Conservation (phyloP, 2,888 invertebrate genomes). For the Lydus trimaculatus region DNA sequence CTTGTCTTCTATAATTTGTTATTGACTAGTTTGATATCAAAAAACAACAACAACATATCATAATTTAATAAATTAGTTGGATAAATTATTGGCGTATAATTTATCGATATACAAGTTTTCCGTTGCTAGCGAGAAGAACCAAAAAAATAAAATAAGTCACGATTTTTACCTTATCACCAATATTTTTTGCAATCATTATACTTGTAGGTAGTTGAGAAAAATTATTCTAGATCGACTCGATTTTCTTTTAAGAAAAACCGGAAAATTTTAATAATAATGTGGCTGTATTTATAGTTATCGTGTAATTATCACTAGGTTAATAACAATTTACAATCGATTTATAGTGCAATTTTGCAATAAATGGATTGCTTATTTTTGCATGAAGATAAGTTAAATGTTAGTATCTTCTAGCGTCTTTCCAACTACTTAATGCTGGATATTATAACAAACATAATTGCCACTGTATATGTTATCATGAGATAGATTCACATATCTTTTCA, state of each 20-base stretch:
- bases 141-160: background rate
- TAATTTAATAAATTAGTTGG: constrained; percentile 3
- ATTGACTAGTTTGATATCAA: background rate
- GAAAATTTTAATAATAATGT: background rate
- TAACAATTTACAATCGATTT: constrained; percentile 9
- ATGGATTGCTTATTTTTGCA: background rate
- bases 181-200: background rate
- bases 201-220: background rate
- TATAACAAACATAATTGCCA: background rate
- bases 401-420: background rate
- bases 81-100: constrained; percentile 1
- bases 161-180: background rate
- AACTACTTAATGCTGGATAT: background rate
- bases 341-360: constrained; percentile 9
- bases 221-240: background rate
- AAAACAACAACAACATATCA: constrained; percentile 2
- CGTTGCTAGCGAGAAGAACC: background rate
- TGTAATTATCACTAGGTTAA: constrained; percentile 4
- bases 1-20: constrained; percentile 5
- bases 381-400: background rate
- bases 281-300: constrained; percentile 1
- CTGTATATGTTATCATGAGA: too few relatives aligned
- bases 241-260: background rate
- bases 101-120: constrained; percentile 1
- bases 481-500: constrained; percentile 17